Evolutionary conservation across 2,888 invertebrate species (phyloP).

Genomic region (Dasysyrphus tricinctus): DNA sequence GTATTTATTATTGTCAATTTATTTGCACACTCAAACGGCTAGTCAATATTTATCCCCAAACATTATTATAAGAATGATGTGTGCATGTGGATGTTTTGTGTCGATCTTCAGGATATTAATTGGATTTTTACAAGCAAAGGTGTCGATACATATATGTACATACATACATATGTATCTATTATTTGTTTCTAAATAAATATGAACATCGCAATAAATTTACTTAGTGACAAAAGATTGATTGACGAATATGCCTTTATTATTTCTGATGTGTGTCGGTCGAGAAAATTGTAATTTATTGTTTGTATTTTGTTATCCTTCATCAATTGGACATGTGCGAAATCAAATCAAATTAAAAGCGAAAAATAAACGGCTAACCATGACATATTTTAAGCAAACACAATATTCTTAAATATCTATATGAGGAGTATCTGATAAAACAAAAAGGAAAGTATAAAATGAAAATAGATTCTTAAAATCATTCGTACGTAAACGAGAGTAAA

Average conservation of each 20-base stretch:
- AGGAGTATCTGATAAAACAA: too few species aligned
- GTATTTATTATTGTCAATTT: background rate
- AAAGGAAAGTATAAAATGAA: too few species aligned
- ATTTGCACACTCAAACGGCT: background rate
- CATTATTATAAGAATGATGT: background rate
- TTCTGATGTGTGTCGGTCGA: background rate
- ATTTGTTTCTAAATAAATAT: background rate
- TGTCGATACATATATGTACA: conserved; percentile 24
- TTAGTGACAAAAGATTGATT: background rate
- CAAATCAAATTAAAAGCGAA: background rate
- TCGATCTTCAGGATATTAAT: conserved; percentile 46
- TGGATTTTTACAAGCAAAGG: conserved; percentile 37
- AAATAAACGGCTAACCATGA: too few species aligned
- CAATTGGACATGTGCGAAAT: background rate
- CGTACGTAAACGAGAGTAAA: too few species aligned
- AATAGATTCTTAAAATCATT: too few species aligned
- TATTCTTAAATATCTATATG: too few species aligned
- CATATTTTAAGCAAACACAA: too few species aligned
- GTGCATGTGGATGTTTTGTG: background rate
- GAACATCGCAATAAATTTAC: too few species aligned
- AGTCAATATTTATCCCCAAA: background rate
- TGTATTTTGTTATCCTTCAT: background rate
- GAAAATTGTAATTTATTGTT: background rate
- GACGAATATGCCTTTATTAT: conserved; percentile 7
- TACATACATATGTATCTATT: conserved; percentile 37